A percentile compares a stretch with the other conserved stretches of the same genome.
phyloP scores from a whole-genome alignment of 64 coral and sea anemone species.

The Acropora yongei region DNA sequence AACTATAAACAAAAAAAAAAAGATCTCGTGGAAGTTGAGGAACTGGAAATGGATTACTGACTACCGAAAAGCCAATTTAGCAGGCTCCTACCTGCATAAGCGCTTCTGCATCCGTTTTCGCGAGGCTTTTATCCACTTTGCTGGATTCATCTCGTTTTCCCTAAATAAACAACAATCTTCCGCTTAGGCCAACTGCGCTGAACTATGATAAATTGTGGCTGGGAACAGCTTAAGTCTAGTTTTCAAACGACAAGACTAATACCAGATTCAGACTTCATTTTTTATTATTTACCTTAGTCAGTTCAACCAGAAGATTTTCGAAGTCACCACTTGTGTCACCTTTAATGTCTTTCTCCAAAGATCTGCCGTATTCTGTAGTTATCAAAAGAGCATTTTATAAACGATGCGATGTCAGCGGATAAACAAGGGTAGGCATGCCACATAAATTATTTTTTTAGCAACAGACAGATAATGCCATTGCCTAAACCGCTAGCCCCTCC shows the following conservation, averaged over 20 bases:
- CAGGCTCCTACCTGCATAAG: slow-evolving; percentile 27
- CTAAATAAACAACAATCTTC: neutral
- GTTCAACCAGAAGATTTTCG: slow-evolving; percentile 65
- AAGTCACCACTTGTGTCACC: slow-evolving; percentile 89
- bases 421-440: no score
- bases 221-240: neutral
- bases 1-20: no score
- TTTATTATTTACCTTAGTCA: slow-evolving; percentile 54
- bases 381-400: neutral
- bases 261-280: no score
- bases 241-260: neutral
- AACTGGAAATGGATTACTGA: no score
- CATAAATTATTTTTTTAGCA: no score
- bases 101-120: slow-evolving; percentile 73
- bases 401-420: neutral
- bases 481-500: no score
- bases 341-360: slow-evolving; percentile 64
- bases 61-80: neutral
- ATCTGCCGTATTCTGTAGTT: slow-evolving; percentile 58
- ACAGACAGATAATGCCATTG: no score
- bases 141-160: slow-evolving; percentile 36
- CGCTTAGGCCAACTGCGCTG: no score
- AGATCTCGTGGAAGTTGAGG: no score
- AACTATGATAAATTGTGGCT: no score
- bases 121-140: slow-evolving; percentile 68